phyloP scores from a whole-genome alignment of 2,888 invertebrate genomes.

The Thecophora atra region DNA sequence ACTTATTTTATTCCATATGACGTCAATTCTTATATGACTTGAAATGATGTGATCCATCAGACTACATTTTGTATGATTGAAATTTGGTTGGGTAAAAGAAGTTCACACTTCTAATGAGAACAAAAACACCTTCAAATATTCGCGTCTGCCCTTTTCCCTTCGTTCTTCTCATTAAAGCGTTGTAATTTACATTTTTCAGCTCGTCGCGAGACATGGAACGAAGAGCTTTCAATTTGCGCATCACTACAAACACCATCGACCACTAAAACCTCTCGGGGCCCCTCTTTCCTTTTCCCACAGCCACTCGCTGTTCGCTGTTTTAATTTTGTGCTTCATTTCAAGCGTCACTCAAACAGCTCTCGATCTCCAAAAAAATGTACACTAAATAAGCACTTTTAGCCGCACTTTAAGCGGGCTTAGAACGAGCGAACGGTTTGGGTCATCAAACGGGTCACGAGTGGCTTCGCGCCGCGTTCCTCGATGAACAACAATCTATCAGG shows the following conservation, averaged over 20 bases:
- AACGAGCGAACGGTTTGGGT: not conserved
- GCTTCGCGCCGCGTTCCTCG: not conserved
- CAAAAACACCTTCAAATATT: no score
- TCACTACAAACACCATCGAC: not conserved
- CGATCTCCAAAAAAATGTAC: not conserved
- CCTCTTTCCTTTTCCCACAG: not conserved
- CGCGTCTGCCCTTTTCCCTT: no score
- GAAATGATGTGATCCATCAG: no score
- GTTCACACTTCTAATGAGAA: no score
- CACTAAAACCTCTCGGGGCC: not conserved
- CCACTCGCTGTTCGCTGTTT: not conserved
- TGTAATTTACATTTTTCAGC: not conserved
- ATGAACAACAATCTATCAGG: not conserved
- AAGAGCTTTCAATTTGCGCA: not conserved
- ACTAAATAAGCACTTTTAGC: constrained; percentile 7
- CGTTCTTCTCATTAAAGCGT: no score
- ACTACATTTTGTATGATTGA: no score
- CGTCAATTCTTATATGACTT: no score
- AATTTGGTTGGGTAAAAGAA: no score
- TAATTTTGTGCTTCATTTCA: constrained; percentile 3
- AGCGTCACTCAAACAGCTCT: not conserved
- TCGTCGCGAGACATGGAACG: not conserved
- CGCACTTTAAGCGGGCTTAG: not conserved
- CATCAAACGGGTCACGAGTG: not conserved
- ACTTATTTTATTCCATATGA: not conserved